Evolutionary conservation across 2,113 vertebrate genomes (phyloP).

Genomic region (Maccullochella peelii): DNA sequence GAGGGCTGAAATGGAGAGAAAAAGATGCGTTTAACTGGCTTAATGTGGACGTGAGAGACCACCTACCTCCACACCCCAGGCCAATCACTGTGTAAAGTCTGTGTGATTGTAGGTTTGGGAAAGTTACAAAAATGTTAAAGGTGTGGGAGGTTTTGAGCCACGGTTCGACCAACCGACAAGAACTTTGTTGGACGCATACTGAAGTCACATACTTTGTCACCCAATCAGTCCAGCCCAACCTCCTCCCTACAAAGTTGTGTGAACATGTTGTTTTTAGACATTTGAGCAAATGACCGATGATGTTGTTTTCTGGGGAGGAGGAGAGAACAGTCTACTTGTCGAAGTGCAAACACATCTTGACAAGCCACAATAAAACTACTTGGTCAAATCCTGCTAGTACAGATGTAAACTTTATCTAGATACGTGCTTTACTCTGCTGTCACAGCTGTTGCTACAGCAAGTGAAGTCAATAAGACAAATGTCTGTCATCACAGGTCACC

Average conservation of each 20-base stretch:
- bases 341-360: background rate
- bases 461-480: conserved; percentile 13
- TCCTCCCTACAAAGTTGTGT: too few relatives aligned
- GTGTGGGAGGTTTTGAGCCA: too few relatives aligned
- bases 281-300: background rate
- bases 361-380: background rate
- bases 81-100: background rate
- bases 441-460: background rate
- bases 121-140: too few relatives aligned
- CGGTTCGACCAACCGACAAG: background rate
- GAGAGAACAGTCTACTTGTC: background rate
- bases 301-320: background rate
- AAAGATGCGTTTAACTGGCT: too few relatives aligned
- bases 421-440: background rate
- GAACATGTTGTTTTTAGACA: background rate
- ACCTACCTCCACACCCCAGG: background rate
- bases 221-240: background rate
- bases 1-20: background rate
- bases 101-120: too few relatives aligned
- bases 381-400: background rate
- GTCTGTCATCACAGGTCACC: conserved; percentile 27
- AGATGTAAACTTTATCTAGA: background rate
- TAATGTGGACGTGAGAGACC: background rate
- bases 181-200: background rate
- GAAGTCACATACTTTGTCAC: background rate